Conservation (phyloP, 2,888 invertebrate genomes). For the Tenthredo amoena region DNA sequence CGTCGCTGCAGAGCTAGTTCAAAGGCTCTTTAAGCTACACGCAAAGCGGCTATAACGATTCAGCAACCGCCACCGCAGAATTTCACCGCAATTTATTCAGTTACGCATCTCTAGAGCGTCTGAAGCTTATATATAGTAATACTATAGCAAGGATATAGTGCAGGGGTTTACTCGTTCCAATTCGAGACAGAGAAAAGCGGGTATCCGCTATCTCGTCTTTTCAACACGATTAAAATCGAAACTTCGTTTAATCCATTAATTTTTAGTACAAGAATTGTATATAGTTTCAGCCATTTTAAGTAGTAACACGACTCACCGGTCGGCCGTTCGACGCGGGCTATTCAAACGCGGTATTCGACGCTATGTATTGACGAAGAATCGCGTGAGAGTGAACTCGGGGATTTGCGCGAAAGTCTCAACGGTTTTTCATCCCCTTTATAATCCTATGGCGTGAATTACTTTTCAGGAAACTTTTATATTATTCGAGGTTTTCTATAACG, state of each 20-base stretch:
- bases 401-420: neutral
- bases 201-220: neutral
- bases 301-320: neutral
- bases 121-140: neutral
- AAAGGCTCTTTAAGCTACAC: neutral
- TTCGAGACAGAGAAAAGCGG: neutral
- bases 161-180: neutral
- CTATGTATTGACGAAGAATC: neutral
- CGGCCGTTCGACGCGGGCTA: neutral
- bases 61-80: neutral
- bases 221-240: neutral
- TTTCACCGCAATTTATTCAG: neutral
- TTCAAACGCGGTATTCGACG: neutral
- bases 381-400: neutral
- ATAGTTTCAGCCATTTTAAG: neutral
- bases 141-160: neutral
- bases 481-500: neutral
- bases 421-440: neutral
- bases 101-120: neutral
- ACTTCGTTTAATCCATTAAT: neutral
- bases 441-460: neutral
- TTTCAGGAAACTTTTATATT: neutral
- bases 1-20: neutral
- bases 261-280: neutral
- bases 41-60: neutral